Evolutionary conservation across 2,113 vertebrate species (phyloP).

Genomic region (Plestiodon gilberti): DNA sequence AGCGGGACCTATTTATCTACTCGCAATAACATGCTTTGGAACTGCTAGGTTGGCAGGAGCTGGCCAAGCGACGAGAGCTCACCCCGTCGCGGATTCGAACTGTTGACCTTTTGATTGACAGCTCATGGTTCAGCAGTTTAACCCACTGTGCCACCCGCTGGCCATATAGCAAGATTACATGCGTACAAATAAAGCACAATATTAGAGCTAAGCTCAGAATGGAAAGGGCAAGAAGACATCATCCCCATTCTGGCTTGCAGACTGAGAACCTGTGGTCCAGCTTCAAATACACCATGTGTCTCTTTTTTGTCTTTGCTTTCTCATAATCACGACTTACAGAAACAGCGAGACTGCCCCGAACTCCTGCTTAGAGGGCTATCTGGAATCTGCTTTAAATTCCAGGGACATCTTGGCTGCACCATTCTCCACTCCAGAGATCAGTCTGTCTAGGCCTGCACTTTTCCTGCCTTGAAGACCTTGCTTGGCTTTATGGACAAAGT

Average conservation of each 20-base stretch:
- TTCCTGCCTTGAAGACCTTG: background rate
- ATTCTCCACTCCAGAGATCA: background rate
- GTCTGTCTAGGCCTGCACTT: constrained; percentile 10
- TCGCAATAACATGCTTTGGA: no score
- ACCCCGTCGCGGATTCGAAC: no score
- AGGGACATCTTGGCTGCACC: background rate
- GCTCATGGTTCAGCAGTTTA: no score
- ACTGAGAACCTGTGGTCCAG: background rate
- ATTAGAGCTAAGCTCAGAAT: background rate
- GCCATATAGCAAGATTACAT: background rate
- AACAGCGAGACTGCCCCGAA: background rate
- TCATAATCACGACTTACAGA: background rate
- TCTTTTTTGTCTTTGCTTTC: no score
- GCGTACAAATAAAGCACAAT: background rate
- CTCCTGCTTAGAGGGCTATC: background rate
- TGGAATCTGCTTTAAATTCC: background rate
- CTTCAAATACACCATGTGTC: background rate
- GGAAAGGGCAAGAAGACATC: background rate
- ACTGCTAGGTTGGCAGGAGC: no score
- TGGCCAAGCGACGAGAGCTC: no score
- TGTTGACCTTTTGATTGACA: no score
- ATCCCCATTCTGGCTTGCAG: background rate
- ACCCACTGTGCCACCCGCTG: no score
- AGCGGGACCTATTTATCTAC: no score
- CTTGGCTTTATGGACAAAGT: background rate